Evolutionary conservation across 2,113 vertebrate genomes (phyloP).

Genomic region (Chrysemys picta): DNA sequence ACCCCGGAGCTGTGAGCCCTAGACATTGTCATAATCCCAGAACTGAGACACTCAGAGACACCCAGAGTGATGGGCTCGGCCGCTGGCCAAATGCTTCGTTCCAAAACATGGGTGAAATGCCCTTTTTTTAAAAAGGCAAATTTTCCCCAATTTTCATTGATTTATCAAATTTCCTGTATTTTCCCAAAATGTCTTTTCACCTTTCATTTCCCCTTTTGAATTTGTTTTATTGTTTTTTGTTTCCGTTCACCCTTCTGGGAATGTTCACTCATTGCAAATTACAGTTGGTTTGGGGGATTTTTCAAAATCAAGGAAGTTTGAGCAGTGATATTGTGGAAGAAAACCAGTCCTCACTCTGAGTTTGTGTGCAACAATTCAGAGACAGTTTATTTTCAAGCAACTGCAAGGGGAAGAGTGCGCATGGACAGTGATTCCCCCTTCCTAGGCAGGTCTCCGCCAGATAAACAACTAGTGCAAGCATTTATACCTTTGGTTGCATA

Average conservation of each 20-base stretch:
- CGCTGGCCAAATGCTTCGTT: not conserved
- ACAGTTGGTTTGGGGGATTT: not conserved
- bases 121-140: too few species aligned
- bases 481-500: too few species aligned
- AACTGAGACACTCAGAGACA: not conserved
- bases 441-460: too few species aligned
- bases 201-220: not conserved
- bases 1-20: not conserved
- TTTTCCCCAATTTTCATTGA: not conserved
- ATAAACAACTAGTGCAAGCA: too few species aligned
- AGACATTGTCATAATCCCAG: not conserved
- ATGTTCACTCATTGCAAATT: not conserved
- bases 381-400: too few species aligned
- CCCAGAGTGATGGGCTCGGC: not conserved
- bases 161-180: not conserved
- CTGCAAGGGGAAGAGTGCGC: too few species aligned
- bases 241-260: not conserved
- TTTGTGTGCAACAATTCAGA: too few species aligned
- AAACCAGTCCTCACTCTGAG: too few species aligned
- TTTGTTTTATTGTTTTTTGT: not conserved
- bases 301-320: not conserved
- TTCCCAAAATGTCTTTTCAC: not conserved
- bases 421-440: too few species aligned
- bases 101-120: not conserved
- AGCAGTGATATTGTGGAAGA: too few species aligned